A percentile compares a stretch with the other conserved stretches of the same genome.
Evolutionary conservation across 2,113 vertebrate genomes (phyloP).

Genomic region (Heterochromis multidens): DNA sequence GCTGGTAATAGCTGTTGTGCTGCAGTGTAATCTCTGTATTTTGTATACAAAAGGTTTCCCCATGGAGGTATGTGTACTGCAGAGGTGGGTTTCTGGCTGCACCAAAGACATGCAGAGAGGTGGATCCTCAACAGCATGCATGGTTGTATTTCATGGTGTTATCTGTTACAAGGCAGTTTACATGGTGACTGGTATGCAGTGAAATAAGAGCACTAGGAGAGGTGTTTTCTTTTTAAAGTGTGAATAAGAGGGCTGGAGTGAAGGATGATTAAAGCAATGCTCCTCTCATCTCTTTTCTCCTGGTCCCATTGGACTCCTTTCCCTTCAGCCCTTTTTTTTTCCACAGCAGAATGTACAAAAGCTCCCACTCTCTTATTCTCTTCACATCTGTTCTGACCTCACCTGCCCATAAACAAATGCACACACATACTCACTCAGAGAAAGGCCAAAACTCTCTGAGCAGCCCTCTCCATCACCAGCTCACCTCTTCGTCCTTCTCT

Average conservation of each 20-base stretch:
- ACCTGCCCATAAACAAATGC: not conserved
- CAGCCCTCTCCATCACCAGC: not conserved
- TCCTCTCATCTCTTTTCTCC: not conserved
- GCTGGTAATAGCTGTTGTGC: conserved; percentile 32
- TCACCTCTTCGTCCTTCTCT: not conserved
- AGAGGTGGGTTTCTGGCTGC: conserved; percentile 5
- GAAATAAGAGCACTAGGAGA: not conserved
- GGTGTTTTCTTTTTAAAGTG: not conserved
- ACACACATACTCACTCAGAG: not conserved
- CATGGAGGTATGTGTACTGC: conserved; percentile 1
- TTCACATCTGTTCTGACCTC: not conserved
- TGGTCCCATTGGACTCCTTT: not conserved
- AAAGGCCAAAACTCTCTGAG: not conserved
- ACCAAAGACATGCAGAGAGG: not conserved
- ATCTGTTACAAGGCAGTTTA: not conserved
- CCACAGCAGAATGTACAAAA: not conserved
- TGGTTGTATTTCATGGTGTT: not conserved
- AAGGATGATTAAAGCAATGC: conserved; percentile 25
- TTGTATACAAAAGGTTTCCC: conserved; percentile 38
- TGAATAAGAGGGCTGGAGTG: not conserved
- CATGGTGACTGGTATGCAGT: not conserved
- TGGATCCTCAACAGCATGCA: not conserved
- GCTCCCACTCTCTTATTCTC: not conserved
- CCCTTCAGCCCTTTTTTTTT: not conserved
- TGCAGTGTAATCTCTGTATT: conserved; percentile 46